Conservation (phyloP, 2,888 invertebrate genomes). For the Plusia festucae region DNA sequence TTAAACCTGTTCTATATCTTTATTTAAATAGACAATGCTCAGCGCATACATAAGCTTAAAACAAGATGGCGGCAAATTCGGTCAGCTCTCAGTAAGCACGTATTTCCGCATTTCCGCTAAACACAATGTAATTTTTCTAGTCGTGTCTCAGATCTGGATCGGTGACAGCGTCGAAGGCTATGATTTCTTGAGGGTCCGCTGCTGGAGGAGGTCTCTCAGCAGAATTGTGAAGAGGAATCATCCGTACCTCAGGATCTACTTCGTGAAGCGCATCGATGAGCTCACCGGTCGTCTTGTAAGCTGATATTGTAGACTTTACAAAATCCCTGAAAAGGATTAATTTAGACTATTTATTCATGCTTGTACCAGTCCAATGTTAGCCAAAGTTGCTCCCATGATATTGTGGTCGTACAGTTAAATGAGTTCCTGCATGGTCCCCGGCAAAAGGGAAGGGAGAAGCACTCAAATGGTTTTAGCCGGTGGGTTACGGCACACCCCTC, state of each 20-base stretch:
- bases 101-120: no score
- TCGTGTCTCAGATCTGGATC: constrained; percentile 30
- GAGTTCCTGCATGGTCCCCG: no score
- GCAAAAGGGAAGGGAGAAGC: no score
- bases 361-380: no score
- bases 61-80: not conserved
- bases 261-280: constrained; percentile 76
- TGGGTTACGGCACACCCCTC: no score
- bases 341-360: no score
- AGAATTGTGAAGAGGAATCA: fast-evolving
- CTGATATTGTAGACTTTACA: constrained; percentile 78
- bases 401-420: no score
- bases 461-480: no score
- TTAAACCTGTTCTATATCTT: not conserved
- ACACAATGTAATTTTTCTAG: constrained; percentile 11
- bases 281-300: constrained; percentile 81
- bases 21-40: not conserved
- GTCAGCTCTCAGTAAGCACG: no score
- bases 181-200: not conserved
- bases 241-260: constrained; percentile 56
- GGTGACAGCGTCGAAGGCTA: not conserved
- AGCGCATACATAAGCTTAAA: not conserved
- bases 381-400: no score
- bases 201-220: not conserved
- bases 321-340: constrained; percentile 73